phyloP scores from a whole-genome alignment of 2,797 vertebrate genomes.

The Poliocrania exsul region DNA sequence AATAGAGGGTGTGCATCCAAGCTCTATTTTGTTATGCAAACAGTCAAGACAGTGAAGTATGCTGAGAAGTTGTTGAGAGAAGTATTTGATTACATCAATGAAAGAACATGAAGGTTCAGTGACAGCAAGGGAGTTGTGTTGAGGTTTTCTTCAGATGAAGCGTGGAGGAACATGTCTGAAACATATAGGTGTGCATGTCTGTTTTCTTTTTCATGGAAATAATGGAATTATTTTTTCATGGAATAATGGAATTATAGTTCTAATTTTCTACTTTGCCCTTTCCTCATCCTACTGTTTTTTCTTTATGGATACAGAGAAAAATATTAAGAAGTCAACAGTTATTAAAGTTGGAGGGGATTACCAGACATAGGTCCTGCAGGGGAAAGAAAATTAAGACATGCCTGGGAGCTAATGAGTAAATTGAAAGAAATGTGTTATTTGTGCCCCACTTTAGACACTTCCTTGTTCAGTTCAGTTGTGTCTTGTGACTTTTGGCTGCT shows the following conservation, averaged over 20 bases:
- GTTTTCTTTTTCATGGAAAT: not conserved
- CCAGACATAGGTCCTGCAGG: not conserved
- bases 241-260: not conserved
- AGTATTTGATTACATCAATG: not conserved
- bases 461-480: not conserved
- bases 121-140: not conserved
- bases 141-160: not conserved
- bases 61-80: not conserved
- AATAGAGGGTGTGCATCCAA: not conserved
- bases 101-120: not conserved
- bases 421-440: not conserved
- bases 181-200: not conserved
- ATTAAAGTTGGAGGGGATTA: not conserved
- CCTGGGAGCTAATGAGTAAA: not conserved
- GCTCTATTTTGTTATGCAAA: not conserved
- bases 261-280: not conserved
- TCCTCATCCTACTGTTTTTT: not conserved
- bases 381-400: not conserved
- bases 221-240: too few relatives aligned
- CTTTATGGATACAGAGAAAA: not conserved
- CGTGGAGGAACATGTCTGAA: not conserved
- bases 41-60: not conserved
- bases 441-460: not conserved
- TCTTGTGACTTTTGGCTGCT: not conserved
- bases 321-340: not conserved